Base-by-base conservation (phyloP, 2,113 vertebrate species). In the Etheostoma spectabile region DNA sequence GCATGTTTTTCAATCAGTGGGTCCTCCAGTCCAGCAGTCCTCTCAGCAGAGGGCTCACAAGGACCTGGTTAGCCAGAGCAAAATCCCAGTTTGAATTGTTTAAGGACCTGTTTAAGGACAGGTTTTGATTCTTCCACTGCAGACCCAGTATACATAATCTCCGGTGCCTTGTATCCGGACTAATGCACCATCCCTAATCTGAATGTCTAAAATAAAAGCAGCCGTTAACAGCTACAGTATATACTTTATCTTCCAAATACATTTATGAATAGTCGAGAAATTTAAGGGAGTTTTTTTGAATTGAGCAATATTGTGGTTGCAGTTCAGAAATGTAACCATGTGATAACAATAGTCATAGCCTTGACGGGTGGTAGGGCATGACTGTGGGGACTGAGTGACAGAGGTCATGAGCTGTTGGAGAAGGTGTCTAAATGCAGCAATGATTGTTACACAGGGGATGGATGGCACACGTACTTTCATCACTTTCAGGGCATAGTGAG, bases 361-460 rank as follows among this genome's bases (percentile, higher is more conserved):
- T 71, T 75, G 55, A 57, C 19, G 2, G 46, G 27, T 48, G 22
- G 42, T 8, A 57, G 56, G 79, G 72, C 66, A 79, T 74, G 48
- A 66, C 70, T 45, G 14, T 12, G 42, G 16, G 33, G 48, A 16
- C 8, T 45, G 59, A 82, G 79, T 60, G 79, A 79, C 52, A 79
- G 53, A 48, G 76, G 56, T 61, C 77, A 22, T 16, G 71, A 85
- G 57, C 71, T 69, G 74, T 65, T 77, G 13, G 65, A 61, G 48
- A 49, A 61, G 69, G 59, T 57, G 52, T 83, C 81, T 75, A 86
- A 86, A 91, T 82, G 65, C 61, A 89, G 84, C 49, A 65, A 49
- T 49, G 69, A 82, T 78, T 77, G 80, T 78, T 83, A 77, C 74
- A 70, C 38, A 63, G 15, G 51, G 77, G 73, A 86, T 56, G 69